Base-by-base conservation (phyloP, 2,113 vertebrate genomes). In the Silurus meridionalis region DNA sequence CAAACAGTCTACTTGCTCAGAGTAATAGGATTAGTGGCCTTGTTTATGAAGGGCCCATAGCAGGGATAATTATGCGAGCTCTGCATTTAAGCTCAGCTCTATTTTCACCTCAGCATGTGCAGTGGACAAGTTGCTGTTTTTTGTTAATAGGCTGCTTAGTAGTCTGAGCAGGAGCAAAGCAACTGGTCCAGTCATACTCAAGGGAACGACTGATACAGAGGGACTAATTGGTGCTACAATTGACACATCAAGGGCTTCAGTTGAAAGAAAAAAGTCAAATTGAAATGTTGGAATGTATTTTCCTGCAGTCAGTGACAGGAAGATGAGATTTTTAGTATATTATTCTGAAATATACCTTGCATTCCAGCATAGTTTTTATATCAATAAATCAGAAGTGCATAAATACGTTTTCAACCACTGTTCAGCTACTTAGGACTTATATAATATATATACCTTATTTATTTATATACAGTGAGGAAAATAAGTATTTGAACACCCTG, bases 41-140 rank as follows among this genome's bases (percentile, higher is more conserved):
- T 25, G 25, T 84, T 85, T 83, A 80, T 75, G 37, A 89, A 78
- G 81, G 60, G 50, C 83, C 61, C 88, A 77, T 84, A 75, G 55
- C 46, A 72, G 84, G n/a, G 83, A 89, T 89, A 89, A 88, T 87
- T 89, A 83, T 37, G n/a, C 21, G 11, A 66, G 82, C 25, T 74
- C 21, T 80, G 66, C 23, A 10, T 84, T 83, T 52, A 79, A 64
- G 63, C 74, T 81, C 10, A 57, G 72, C 69, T n/a, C 15, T 78
- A 14, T 60, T 79, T 86, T 67, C 61, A 48, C 58, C 57, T 74
- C 9, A 63, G 19, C 19, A n/a, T 86, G 74, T 87, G 66, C 25
- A 75, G 60, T 53, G 6, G 52, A 17, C 19, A n/a, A 71, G 69
- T 52, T 64, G 8, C 17, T 11, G 8, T 61, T 61, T 28, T 37